Evolutionary conservation across 2,888 invertebrate genomes (phyloP), one percentile per base, ranked within the genome.

Genomic region (Lasioglossum zephyrum): DNA sequence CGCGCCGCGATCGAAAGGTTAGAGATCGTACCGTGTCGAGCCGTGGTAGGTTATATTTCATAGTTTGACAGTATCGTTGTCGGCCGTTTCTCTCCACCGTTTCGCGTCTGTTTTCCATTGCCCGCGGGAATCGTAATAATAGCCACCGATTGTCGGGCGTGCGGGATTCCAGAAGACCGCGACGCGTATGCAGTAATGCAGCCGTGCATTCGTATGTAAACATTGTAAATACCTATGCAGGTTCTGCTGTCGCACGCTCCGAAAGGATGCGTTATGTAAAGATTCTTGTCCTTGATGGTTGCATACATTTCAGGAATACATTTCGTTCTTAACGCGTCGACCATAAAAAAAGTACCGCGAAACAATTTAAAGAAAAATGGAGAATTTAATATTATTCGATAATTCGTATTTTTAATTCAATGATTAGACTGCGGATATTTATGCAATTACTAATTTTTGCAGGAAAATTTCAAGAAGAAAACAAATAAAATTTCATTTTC

Each of bases 31-130:
- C 26, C 39, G 36, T 41, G 47, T 57, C 78, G 60, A 31, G 75
- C 79, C 70, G 77, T 90, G 85, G n/a, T n/a, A 57, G 87, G 88
- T 89, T 89, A 83, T 89, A 83, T 73, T 82, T 44, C 36, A 79
- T 39, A 36, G 73, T 60, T 73, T 77, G 47, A 81, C 72, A 57
- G 77, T n/a, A 60, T 53, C 69, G 31, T 78, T 31, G 39, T 76
- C 16, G 73, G 66, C 63, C 36, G 18, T n/a, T 57, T 11, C 47
- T 13, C 57, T 13, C 44, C n/a, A 8, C 9, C 47, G 47, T 31
- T 49, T 44, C 9, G 13, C 31, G 13, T 49, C 36, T 44, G 41
- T 31, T 72, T 41, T 18, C 31, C 36, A 36, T 31, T 11, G 39
- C 22, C 49, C 13, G 16, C 39, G 39, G 26, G 16, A 44, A 53